phyloP scores from a whole-genome alignment of 2,113 vertebrate species.

The Anser cygnoides region DNA sequence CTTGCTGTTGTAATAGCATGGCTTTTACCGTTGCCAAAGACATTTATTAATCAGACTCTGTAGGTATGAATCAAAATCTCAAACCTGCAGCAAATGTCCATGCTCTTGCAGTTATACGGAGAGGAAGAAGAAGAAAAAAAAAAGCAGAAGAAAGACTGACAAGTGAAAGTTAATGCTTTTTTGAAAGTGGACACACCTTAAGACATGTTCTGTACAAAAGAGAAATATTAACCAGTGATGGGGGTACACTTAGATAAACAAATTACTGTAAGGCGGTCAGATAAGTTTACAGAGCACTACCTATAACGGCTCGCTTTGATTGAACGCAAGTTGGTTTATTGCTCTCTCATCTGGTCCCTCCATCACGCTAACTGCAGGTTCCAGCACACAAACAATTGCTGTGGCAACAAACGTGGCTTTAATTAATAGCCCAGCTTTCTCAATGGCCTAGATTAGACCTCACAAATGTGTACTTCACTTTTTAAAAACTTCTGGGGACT shows the following conservation, averaged over 20 bases:
- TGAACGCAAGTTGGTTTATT: fast-evolving
- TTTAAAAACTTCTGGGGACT: not conserved
- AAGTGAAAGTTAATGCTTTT: not conserved
- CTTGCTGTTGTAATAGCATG: not conserved
- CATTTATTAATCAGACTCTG: not conserved
- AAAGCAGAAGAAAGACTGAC: not conserved
- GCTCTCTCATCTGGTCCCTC: not conserved
- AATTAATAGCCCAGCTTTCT: not conserved
- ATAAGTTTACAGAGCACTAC: not conserved
- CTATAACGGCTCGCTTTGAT: not conserved
- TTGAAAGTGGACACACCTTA: not conserved
- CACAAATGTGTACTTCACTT: fast-evolving
- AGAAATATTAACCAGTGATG: not conserved
- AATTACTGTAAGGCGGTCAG: not conserved
- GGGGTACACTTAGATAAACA: not conserved
- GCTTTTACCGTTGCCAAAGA: not conserved
- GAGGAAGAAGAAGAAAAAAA: fast-evolving
- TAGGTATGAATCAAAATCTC: conserved; percentile 25
- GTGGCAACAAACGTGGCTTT: not conserved
- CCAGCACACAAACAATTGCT: not conserved
- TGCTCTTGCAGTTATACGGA: not conserved
- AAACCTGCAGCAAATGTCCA: not conserved
- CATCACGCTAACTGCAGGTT: fast-evolving
- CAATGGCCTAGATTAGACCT: not conserved
- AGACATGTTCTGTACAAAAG: not conserved